Base-by-base conservation (phyloP, 2,113 vertebrate species). In the Platysternon megacephalum region DNA sequence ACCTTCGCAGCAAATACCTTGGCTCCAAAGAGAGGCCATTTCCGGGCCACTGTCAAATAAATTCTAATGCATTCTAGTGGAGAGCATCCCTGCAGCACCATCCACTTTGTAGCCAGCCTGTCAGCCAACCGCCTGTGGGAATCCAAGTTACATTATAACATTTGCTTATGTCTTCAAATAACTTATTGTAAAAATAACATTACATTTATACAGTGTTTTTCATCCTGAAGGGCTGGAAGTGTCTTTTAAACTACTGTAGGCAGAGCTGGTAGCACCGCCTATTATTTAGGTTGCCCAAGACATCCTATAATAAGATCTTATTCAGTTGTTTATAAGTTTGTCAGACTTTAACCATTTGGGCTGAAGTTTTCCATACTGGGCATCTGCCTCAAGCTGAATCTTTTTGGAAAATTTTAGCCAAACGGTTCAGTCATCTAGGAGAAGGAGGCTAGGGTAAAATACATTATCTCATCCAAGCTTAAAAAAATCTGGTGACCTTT, bases 1-100 rank as follows among this genome's bases (percentile, higher is more conserved):
- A 99, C 99, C 98, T 99, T 99, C 80, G 99, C 99, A 92, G 97
- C 98, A 98, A 99, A 99, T 84, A 99, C 98, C 95, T 98, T 99
- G 93, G 98, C 98, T 89, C 99, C 99, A 94, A 99, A 99, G 86
- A 99, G 97, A 35, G 99, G 98, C 99, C 99, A 99, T 93, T 99
- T 99, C 53, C 99, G 98, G 26, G 99, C 99, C 85, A 99, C 99
- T 0, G 99, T 99, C 90, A 99, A 96, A 94, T 99, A 99, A 95
- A 99, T 99, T 61, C 99, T 98, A 96, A 99, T 93, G 28, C 99
- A 99, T 97, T 99, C 99, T 2, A 98, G 92, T 32, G 96, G 97
- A 88, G 98, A 98, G 97, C 99, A 99, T 11, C 99, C 99, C 79
- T 98, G 98, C 76, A 99, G 98, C 85, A 98, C 96, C 49, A 98